Evolutionary conservation across 2,888 invertebrate genomes (phyloP), one percentile per base, ranked within the genome.

Genomic region (Ceramica pisi): DNA sequence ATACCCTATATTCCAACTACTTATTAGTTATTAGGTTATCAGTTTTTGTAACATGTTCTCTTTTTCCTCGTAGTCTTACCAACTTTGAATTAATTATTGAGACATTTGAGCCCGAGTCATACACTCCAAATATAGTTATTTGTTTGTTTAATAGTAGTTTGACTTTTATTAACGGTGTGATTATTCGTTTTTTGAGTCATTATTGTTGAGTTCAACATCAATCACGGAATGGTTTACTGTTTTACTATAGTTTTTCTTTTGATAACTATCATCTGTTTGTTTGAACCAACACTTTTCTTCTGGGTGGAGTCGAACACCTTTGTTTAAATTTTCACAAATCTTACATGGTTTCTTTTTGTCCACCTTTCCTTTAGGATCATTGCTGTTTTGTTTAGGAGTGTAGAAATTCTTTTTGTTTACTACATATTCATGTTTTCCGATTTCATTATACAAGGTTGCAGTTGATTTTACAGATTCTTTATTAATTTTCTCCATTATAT

Each of bases 61-160:
- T 8, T 2, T 51, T 23, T 53, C 3, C n/a, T 23, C 1, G 53
- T 0, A 53, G 9, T 38, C 23, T 41, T 26, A 55, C 6, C n/a
- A 31, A 12, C 55, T 53, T 64, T 8, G 41, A 53, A 64, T 64
- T 41, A 26, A 64, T 53, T 50, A 53, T 16, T 0, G 64, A 41
- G 14, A 64, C 26, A 26, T 53, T 53, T 64, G 64, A 64, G 1
- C 64, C 64, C 2, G 64, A 41, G 9, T 64, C 64, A 44, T 44
- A 64, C 0, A 44, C 9, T 10, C 53, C 53, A 3, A 26, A 41
- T 14, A 0, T 31, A 19, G 31, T 26, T 14, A 46, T n/a, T 61
- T 61, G 12, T 61, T 3, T 3, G 26, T 61, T 46, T 23, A 26
- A 26, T 26, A 26, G 4, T 26, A 26, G 26, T 26, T 26, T 26